Evolutionary conservation across 2,888 invertebrate genomes (phyloP).

Genomic region (Gisinianus flammeolus): DNA sequence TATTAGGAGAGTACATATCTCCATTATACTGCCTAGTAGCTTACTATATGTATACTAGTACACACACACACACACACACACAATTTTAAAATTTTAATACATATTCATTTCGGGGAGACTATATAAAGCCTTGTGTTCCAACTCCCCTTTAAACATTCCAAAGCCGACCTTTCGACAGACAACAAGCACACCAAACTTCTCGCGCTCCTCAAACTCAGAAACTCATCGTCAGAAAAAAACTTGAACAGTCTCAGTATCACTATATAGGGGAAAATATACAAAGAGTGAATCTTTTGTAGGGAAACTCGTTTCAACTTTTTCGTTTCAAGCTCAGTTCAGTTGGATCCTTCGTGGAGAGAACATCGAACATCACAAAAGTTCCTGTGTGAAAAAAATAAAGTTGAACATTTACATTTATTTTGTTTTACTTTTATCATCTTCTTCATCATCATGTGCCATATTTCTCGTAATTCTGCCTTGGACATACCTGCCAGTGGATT

Average conservation of each 20-base stretch:
- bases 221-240: neutral
- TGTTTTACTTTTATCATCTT: neutral
- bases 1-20: too few relatives aligned
- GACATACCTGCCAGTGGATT: constrained; percentile 1
- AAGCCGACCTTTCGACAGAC: constrained; percentile 42
- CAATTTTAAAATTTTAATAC: too few relatives aligned
- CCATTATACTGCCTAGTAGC: too few relatives aligned
- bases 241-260: neutral
- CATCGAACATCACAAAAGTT: neutral
- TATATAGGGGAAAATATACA: neutral
- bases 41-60: too few relatives aligned
- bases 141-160: constrained; percentile 52
- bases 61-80: neutral
- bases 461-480: neutral
- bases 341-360: neutral
- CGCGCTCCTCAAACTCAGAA: neutral
- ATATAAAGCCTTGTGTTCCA: constrained; percentile 48
- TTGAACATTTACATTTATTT: neutral
- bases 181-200: constrained; percentile 1
- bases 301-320: neutral
- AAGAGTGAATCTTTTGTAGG: neutral
- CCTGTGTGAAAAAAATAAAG: neutral
- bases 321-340: constrained; percentile 13
- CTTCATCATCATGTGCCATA: constrained; percentile 16
- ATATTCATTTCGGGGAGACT: constrained; percentile 14